Percentiles rank a stretch among this genome's conserved stretches.
Evolutionary conservation across 2,797 vertebrate genomes (phyloP).

Genomic region (Cryptoblepharus egeriae): DNA sequence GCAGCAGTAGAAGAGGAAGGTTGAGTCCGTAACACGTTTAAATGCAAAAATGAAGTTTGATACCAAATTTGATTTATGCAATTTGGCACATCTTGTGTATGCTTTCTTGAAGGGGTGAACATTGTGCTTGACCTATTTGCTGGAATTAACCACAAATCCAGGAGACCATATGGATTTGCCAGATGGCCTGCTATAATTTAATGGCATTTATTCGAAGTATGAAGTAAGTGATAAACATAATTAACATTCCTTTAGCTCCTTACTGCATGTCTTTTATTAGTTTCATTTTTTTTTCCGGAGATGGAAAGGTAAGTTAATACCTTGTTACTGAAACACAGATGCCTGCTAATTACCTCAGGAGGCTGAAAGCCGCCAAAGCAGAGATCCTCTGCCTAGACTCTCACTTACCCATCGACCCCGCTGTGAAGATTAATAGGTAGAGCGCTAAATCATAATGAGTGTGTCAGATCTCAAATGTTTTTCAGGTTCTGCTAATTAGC

Average conservation of each 20-base stretch:
- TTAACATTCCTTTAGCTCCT: constrained; percentile 76
- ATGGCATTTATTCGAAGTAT: constrained; percentile 76
- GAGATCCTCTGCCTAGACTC: constrained; percentile 62
- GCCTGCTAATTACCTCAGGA: constrained; percentile 78
- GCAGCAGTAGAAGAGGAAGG: constrained; percentile 27
- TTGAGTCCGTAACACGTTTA: neutral
- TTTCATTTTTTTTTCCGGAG: constrained; percentile 63
- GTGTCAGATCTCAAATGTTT: constrained; percentile 73
- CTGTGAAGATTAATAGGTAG: constrained; percentile 76
- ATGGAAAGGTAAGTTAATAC: constrained; percentile 75
- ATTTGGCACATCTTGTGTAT: constrained; percentile 66
- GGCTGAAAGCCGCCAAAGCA: constrained; percentile 65
- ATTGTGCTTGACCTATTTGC: constrained; percentile 75
- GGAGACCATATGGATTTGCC: constrained; percentile 77
- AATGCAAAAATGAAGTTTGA: constrained; percentile 41
- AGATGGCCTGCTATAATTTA: constrained; percentile 78
- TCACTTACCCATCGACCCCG: constrained; percentile 70
- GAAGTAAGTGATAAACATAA: constrained; percentile 76
- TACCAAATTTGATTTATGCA: constrained; percentile 55
- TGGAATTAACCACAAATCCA: constrained; percentile 71
- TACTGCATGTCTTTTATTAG: constrained; percentile 71
- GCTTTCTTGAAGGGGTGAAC: constrained; percentile 71
- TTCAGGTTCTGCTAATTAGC: constrained; percentile 72
- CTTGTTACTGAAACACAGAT: constrained; percentile 73
- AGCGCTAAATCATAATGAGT: constrained; percentile 72